Conservation (phyloP, 2,797 vertebrate genomes). For the Notoglanidium macrostoma region DNA sequence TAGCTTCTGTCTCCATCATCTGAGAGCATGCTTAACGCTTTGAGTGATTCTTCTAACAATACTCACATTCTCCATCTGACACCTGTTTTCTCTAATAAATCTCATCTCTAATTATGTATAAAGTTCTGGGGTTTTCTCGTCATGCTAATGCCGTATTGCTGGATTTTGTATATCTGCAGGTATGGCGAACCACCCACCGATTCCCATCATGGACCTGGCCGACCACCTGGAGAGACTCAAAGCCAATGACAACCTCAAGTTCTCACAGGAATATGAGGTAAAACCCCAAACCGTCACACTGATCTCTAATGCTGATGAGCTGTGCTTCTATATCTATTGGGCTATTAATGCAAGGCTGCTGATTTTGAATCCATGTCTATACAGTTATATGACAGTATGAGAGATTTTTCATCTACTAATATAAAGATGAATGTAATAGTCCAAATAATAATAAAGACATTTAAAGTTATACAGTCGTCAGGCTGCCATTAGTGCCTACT, state of each 20-base stretch:
- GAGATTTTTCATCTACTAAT: background rate
- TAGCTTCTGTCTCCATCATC: constrained; percentile 85
- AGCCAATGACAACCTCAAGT: constrained; percentile 99
- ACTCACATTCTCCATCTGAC: constrained; percentile 75
- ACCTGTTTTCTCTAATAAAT: constrained; percentile 68
- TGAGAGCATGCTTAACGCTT: constrained; percentile 92
- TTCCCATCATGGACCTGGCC: constrained; percentile 93
- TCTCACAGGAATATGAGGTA: constrained; percentile 99
- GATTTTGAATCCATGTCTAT: background rate
- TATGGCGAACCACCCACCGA: constrained; percentile 96
- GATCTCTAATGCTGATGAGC: background rate
- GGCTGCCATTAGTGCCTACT: background rate
- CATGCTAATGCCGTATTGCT: constrained; percentile 22
- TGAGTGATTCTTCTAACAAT: constrained; percentile 88
- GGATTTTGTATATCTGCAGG: constrained; percentile 72
- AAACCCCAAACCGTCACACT: background rate
- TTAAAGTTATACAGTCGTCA: too few relatives aligned
- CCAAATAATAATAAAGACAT: background rate
- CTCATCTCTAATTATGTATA: constrained; percentile 74
- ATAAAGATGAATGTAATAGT: background rate
- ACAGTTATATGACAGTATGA: background rate
- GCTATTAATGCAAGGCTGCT: background rate
- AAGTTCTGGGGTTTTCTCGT: constrained; percentile 63
- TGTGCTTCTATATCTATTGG: background rate
- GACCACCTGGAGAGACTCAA: constrained; percentile 97